Evolutionary conservation across 2,113 vertebrate genomes (phyloP), one percentile per base, ranked within the genome.

Genomic region (Sylvietta virens): DNA sequence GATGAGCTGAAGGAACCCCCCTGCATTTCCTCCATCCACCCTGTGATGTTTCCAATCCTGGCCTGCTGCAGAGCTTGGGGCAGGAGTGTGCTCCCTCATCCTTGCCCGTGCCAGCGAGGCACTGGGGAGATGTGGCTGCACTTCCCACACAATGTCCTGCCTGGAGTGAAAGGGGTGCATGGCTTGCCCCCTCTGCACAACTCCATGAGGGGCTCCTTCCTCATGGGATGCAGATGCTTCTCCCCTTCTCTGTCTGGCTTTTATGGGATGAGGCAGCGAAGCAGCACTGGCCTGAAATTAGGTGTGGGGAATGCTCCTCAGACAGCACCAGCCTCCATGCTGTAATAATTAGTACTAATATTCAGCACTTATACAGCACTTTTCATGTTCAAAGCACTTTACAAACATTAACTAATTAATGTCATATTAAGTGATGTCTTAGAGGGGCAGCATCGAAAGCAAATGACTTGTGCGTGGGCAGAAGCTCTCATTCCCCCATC

Each of bases 361-460:
- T 66, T 94, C 81, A 84, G 93, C 79, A 93, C 60, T 94, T 96
- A 64, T 22, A 90, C 81, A 92, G 67, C 54, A 85, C 66, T 95
- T 96, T 76, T 67, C 82, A 93, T 88, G 86, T 96, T 95, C 93
- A 97, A 94, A 95, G 86, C 79, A 86, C 79, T 95, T 94, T 94
- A 79, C 93, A 90, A 97, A 95, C 84, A 94, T 96, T 92, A 86
- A 64, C 78, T 94, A 94, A 97, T 95, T 91, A 94, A 88, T 95
- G 93, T 86, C 92, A 82, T 70, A 93, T 80, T 82, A 95, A 97
- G 72, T 79, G 44, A 88, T 93, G 45, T 78, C 91, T 95, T 95
- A 94, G 90, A 96, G 81, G 61, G 65, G 42, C 6, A 2, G 86
- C 56, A 39, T 22, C 21, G 60, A 92, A 97, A 88, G 85, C 69